Conservation (phyloP, 2,113 vertebrate genomes). For the Daboia siamensis region DNA sequence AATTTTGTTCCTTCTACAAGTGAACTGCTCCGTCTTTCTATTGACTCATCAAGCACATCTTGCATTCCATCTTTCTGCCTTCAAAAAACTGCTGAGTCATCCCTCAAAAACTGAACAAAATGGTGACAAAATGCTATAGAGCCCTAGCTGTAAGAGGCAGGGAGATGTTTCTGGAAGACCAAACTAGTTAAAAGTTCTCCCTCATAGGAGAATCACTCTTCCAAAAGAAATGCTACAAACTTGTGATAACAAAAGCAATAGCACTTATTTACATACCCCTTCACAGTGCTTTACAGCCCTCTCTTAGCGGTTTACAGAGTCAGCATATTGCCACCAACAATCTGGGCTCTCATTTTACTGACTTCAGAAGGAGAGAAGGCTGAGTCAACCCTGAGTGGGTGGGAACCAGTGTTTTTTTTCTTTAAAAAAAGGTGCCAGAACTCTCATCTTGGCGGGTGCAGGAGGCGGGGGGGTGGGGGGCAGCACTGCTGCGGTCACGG, state of each 20-base stretch:
- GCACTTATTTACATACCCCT: no score
- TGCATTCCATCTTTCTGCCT: not conserved
- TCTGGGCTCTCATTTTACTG: no score
- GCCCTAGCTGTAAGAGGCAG: not conserved
- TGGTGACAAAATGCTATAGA: not conserved
- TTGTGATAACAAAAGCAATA: not conserved
- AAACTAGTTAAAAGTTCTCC: not conserved
- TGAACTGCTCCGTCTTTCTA: not conserved
- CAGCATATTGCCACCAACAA: no score
- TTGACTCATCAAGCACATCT: not conserved
- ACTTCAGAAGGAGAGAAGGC: no score
- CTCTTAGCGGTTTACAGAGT: no score
- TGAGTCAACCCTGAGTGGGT: no score
- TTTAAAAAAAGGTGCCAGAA: no score
- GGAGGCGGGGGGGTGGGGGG: no score
- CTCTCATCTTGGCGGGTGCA: no score
- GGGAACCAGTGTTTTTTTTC: no score
- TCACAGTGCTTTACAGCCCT: no score
- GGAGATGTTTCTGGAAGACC: not conserved
- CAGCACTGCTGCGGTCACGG: no score
- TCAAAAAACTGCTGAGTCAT: not conserved
- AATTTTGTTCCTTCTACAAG: not conserved
- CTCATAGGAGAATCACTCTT: not conserved
- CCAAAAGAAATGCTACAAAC: not conserved
- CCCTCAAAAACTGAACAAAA: not conserved